A percentile compares a stretch with the other conserved stretches of the same genome.
These are phyloP conservation scores for Nephrotoma appendiculata DNA, from an alignment of 2,888 invertebrate genomes.

Conservation along the genomic window DNA sequence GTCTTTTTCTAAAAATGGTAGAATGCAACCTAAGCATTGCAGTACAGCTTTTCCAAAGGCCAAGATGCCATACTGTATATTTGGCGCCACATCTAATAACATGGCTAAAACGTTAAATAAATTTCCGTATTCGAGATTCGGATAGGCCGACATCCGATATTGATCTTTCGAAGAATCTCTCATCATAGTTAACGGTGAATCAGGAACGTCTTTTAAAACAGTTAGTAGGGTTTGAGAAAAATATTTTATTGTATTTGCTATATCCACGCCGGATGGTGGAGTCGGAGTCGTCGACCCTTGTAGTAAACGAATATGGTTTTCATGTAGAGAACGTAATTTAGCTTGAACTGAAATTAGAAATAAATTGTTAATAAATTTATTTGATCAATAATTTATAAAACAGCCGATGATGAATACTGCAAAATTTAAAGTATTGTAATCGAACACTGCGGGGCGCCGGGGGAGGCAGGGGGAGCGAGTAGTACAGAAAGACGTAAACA, in stretches of 20 bases:
- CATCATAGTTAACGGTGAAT: conserved; percentile 82
- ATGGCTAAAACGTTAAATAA: conserved; percentile 74
- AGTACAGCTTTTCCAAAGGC: conserved; percentile 88
- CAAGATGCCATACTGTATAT: conserved; percentile 68
- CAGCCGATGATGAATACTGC: too few relatives aligned
- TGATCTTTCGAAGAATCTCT: conserved; percentile 75
- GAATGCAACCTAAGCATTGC: conserved; percentile 84
- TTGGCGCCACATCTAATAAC: conserved; percentile 80
- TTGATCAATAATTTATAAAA: too few relatives aligned
- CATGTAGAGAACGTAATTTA: conserved; percentile 92
- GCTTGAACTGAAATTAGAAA: conserved; percentile 68
- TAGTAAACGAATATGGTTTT: conserved; percentile 84
- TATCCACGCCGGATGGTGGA: conserved; percentile 86
- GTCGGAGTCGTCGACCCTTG: conserved; percentile 67
- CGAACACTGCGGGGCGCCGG: too few relatives aligned
- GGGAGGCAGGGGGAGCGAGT: too few relatives aligned
- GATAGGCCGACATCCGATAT: conserved; percentile 79
- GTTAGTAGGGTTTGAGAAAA: conserved; percentile 94
- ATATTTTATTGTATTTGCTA: conserved; percentile 94
- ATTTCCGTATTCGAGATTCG: conserved; percentile 93
- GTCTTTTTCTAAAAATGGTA: conserved; percentile 94
- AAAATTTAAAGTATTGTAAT: too few relatives aligned
- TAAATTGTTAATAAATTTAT: too few relatives aligned
- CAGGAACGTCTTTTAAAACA: conserved; percentile 91
- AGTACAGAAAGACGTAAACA: too few relatives aligned